Percentiles rank a stretch among this genome's conserved stretches.
These are phyloP conservation scores for Sebastes baramenuke DNA, from an alignment of 2,797 vertebrate species.

Conservation along the genomic window DNA sequence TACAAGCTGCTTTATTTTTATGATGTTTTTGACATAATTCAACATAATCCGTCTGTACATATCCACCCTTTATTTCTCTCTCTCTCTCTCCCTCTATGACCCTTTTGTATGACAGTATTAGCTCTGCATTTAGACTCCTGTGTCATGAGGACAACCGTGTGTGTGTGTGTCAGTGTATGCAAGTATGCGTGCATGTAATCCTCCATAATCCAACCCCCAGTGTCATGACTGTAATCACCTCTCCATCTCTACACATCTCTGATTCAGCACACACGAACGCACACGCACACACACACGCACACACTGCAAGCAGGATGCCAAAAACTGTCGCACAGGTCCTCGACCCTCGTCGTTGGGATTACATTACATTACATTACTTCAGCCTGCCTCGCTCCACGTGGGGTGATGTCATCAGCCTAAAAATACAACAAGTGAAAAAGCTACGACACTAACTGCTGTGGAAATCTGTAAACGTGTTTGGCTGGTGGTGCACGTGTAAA, in stretches of 20 bases:
- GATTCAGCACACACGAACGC: slow-evolving; percentile 24
- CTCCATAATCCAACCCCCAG: slow-evolving; percentile 69
- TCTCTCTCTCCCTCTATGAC: slow-evolving; percentile 35
- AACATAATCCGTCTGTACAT: slow-evolving; percentile 52
- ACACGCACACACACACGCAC: slow-evolving; percentile 8
- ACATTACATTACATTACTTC: slow-evolving; percentile 46
- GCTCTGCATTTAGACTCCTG: slow-evolving; percentile 49
- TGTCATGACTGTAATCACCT: slow-evolving; percentile 75
- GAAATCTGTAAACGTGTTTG: neutral
- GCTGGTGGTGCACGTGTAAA: neutral
- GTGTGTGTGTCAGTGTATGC: slow-evolving; percentile 35
- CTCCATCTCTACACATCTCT: slow-evolving; percentile 58
- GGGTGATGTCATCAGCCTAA: slow-evolving; percentile 24
- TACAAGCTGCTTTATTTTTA: slow-evolving; percentile 54
- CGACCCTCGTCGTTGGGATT: slow-evolving; percentile 37
- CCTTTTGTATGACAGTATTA: slow-evolving; percentile 57
- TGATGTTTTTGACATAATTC: slow-evolving; percentile 67
- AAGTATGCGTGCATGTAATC: slow-evolving; percentile 69
- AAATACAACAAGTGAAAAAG: neutral
- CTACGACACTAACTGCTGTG: neutral
- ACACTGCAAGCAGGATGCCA: slow-evolving; percentile 16
- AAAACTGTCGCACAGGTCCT: slow-evolving; percentile 32
- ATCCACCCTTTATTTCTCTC: slow-evolving; percentile 38
- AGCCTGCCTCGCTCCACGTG: slow-evolving; percentile 3
- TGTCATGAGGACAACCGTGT: slow-evolving; percentile 39